Base-by-base conservation (phyloP, 1,140 invertebrate species). In the Cardiocondyla obscurior region DNA sequence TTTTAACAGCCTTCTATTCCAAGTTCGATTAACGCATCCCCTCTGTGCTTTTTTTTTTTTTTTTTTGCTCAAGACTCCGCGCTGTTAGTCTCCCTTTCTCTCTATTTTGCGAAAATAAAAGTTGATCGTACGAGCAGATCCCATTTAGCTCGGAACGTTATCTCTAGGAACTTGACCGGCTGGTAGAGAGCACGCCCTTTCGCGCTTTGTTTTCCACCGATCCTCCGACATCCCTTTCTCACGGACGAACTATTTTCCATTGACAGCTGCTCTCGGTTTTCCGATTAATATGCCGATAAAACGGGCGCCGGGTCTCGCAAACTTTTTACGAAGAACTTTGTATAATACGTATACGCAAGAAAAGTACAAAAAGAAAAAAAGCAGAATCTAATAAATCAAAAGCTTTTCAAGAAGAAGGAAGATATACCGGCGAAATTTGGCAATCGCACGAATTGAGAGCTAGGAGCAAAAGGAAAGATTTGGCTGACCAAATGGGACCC, bases 1-100 rank as follows among this genome's bases (percentile, higher is more conserved):
- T 76, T 64, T 88, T 88, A 81, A 88, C 88, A 88, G 84, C 87
- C 87, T 82, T 86, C 81, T 55, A 84, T 86, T 69, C 39, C 84
- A 81, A 74, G 88, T 84, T 88, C 87, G 87, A 88, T 88, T 88
- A 88, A 83, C 57, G 73, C 49, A 51, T 33, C 14, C 49, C 79
- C 49, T 30, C n/a, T n/a, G n/a, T n/a, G n/a, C n/a, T n/a, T n/a
- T n/a, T n/a, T n/a, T n/a, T n/a, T n/a, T 57, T 77, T 76, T 60
- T 82, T 83, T 87, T 84, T 87, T 58, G 25, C 36, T 22, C 64
- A 28, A 69, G 25, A 39, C 49, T 14, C n/a, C 25, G 49, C n/a
- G 69, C 33, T 28, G 74, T 72, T 39, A 22, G 22, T 25, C 57
- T 53, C 19, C 10, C 16, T n/a, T 60, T 30, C 76, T 3, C 30